A percentile compares a stretch with the other conserved stretches of the same genome.
Evolutionary conservation across 2,797 vertebrate genomes (phyloP).

Genomic region (Sebastes steindachneri): DNA sequence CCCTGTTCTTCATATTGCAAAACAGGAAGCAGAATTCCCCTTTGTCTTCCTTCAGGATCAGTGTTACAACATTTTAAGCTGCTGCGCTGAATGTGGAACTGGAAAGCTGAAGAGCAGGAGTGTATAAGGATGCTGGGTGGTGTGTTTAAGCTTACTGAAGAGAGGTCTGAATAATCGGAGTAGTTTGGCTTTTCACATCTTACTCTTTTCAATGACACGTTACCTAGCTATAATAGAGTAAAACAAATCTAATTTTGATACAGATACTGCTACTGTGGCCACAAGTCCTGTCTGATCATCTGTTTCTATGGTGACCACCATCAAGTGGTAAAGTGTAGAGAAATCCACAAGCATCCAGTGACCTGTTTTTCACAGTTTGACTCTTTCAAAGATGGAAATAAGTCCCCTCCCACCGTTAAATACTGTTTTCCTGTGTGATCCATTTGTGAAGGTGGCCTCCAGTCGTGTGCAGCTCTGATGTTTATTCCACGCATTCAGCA

Average conservation of each 20-base stretch:
- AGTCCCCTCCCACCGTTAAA: slow-evolving; percentile 43
- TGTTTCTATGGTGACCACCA: slow-evolving; percentile 89
- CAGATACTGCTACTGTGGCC: slow-evolving; percentile 66
- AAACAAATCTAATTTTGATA: slow-evolving; percentile 47
- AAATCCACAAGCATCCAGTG: slow-evolving; percentile 66
- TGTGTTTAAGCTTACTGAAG: slow-evolving; percentile 7
- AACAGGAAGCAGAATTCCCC: slow-evolving; percentile 13
- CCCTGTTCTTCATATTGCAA: slow-evolving; percentile 17
- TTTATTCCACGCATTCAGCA: slow-evolving; percentile 45
- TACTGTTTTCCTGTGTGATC: slow-evolving; percentile 44
- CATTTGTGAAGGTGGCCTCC: slow-evolving; percentile 52
- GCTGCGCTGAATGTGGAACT: slow-evolving; percentile 8
- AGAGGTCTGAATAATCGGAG: slow-evolving; percentile 17
- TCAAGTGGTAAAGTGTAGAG: slow-evolving; percentile 73
- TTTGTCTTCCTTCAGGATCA: slow-evolving; percentile 39
- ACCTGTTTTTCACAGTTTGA: slow-evolving; percentile 73
- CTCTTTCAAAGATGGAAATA: slow-evolving; percentile 59
- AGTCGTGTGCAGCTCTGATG: slow-evolving; percentile 46
- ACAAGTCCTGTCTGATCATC: slow-evolving; percentile 81
- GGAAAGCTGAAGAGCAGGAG: slow-evolving; percentile 18
- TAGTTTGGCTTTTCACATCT: slow-evolving; percentile 19
- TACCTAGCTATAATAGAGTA: slow-evolving; percentile 12
- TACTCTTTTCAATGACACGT: slow-evolving; percentile 15
- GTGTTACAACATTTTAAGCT: slow-evolving; percentile 30
- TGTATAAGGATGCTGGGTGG: slow-evolving; percentile 3